A percentile compares a stretch with the other conserved stretches of the same genome.
Conservation (phyloP, 2,797 vertebrate species). For the Gymnothorax javanicus region DNA sequence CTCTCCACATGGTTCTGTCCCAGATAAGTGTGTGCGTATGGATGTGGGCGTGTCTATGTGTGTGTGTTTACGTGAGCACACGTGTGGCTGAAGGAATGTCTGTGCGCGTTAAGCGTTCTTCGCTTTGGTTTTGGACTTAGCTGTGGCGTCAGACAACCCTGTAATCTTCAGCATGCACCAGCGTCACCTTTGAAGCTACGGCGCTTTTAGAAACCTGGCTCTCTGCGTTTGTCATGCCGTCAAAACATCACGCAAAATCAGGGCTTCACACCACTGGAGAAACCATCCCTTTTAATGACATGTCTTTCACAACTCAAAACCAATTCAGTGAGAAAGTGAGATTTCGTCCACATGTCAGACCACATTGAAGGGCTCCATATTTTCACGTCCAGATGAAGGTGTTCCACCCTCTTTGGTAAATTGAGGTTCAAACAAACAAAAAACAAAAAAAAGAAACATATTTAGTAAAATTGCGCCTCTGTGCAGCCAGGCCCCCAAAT, state of each 20-base stretch:
- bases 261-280: not conserved
- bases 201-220: not conserved
- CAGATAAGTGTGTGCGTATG: not conserved
- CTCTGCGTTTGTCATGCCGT: not conserved
- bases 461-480: slow-evolving; percentile 46
- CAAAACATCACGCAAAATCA: not conserved
- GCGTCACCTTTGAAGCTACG: not conserved
- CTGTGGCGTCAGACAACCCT: not conserved
- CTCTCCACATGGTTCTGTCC: slow-evolving; percentile 38
- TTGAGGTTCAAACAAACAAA: not conserved
- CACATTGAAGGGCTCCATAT: slow-evolving; percentile 61
- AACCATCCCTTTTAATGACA: slow-evolving; percentile 6
- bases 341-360: slow-evolving; percentile 48
- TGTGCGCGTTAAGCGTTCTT: slow-evolving; percentile 8
- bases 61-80: no score
- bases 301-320: slow-evolving; percentile 32
- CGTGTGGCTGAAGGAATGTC: not conserved
- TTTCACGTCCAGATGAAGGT: slow-evolving; percentile 57
- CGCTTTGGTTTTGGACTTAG: not conserved
- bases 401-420: slow-evolving; percentile 48
- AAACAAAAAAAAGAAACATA: not conserved
- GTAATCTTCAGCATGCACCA: not conserved
- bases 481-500: slow-evolving; percentile 50
- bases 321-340: slow-evolving; percentile 30
- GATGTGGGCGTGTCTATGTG: not conserved